A percentile compares a stretch with the other conserved stretches of the same genome.
Conservation (phyloP, 2,113 vertebrate species). For the Tor tambroides region DNA sequence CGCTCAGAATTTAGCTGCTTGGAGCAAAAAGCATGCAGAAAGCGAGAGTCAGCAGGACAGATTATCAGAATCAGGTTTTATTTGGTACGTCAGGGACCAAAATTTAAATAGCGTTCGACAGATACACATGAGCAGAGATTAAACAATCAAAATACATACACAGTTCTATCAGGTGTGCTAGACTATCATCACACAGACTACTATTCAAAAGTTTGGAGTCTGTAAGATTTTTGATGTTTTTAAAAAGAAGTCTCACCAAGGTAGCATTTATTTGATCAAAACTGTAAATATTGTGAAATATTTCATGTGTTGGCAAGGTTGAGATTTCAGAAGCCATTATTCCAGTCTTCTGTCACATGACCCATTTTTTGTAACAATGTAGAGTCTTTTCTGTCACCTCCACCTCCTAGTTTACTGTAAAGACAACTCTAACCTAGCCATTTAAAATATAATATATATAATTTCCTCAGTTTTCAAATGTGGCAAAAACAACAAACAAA, state of each 20-base stretch:
- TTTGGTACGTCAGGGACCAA: background rate
- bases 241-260: background rate
- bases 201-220: background rate
- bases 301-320: background rate
- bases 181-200: background rate
- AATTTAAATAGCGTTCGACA: background rate
- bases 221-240: background rate
- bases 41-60: conserved; percentile 1
- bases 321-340: background rate
- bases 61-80: conserved; percentile 14
- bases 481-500: background rate
- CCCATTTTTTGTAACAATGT: background rate
- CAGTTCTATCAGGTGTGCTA: conserved; percentile 50
- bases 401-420: background rate
- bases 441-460: background rate
- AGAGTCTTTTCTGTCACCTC: background rate
- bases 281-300: background rate
- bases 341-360: background rate
- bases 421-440: background rate
- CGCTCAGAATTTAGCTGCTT: background rate
- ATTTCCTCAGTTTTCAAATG: background rate
- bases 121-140: background rate
- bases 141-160: conserved; percentile 52
- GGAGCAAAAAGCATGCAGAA: background rate
- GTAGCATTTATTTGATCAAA: background rate